A percentile compares a stretch with the other conserved stretches of the same genome.
These are phyloP conservation scores for Muscidifurax raptorellus DNA, from an alignment of 1,140 invertebrate species.

Conservation along the genomic window DNA sequence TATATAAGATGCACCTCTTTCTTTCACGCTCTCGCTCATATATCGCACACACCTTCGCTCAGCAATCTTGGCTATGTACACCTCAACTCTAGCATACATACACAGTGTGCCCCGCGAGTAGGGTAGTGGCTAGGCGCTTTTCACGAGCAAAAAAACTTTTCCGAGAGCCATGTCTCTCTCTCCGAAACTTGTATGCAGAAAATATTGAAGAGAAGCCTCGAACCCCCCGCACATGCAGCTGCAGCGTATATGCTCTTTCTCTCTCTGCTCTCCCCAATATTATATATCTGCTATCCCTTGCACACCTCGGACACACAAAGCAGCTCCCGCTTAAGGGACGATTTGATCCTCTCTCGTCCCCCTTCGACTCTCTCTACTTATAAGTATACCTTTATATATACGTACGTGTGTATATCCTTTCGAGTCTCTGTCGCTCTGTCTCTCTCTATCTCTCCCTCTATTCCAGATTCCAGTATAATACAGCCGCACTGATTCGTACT, in stretches of 20 bases:
- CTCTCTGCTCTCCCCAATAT: not conserved
- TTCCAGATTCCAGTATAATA: not conserved
- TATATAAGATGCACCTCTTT: too few relatives aligned
- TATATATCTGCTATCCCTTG: not conserved
- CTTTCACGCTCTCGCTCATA: too few relatives aligned
- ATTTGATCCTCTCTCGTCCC: not conserved
- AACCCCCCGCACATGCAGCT: not conserved
- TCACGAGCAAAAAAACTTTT: not conserved
- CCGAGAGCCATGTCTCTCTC: not conserved
- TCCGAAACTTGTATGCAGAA: not conserved
- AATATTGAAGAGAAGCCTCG: not conserved
- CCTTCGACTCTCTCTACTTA: too few relatives aligned
- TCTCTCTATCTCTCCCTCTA: not conserved
- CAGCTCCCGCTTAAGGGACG: slow-evolving; percentile 3
- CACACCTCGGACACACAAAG: not conserved
- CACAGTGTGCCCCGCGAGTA: not conserved
- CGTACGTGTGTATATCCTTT: too few relatives aligned
- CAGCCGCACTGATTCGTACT: too few relatives aligned
- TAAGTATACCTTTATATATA: too few relatives aligned
- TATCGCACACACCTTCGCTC: too few relatives aligned
- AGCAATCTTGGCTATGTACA: not conserved
- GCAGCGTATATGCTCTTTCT: not conserved
- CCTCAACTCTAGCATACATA: not conserved
- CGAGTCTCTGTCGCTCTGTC: not conserved
- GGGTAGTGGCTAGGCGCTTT: slow-evolving; percentile 33